Percentiles rank a stretch among this genome's conserved stretches.
These are phyloP conservation scores for Drosophila pseudoobscura DNA, from an alignment of 1,140 invertebrate genomes.

Conservation along the genomic window DNA sequence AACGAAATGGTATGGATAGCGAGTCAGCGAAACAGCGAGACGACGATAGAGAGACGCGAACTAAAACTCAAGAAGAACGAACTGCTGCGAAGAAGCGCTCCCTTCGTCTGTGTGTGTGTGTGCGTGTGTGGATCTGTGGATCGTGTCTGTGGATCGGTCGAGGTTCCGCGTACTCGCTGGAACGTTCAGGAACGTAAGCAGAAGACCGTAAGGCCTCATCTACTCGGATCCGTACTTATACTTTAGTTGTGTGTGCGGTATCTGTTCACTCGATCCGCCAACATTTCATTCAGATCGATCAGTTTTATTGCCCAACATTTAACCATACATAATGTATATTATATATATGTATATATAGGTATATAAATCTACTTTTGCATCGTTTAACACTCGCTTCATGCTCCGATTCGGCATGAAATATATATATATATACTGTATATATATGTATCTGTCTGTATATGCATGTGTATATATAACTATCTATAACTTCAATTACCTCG, in stretches of 20 bases:
- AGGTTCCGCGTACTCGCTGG: conserved; percentile 7
- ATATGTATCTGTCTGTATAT: conserved; percentile 27
- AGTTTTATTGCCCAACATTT: conserved; percentile 76
- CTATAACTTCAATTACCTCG: conserved; percentile 68
- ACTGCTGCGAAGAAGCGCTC: conserved; percentile 48
- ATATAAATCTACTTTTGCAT: conserved; percentile 53
- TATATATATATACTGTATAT: conserved; percentile 30
- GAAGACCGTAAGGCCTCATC: conserved; percentile 4
- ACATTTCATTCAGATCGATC: conserved; percentile 53
- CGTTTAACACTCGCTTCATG: conserved; percentile 41
- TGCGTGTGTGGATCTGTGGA: conserved; percentile 27
- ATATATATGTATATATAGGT: conserved; percentile 37
- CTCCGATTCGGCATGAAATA: conserved; percentile 3
- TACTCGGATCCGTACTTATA: no score
- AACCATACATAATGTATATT: conserved; percentile 53
- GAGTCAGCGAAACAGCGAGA: not conserved
- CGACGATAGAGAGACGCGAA: conserved; percentile 5
- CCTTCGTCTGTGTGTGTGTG: conserved; percentile 15
- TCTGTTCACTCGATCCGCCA: conserved; percentile 35
- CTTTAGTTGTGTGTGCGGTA: not conserved
- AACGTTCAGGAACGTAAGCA: conserved; percentile 25
- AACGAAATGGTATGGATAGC: conserved; percentile 1
- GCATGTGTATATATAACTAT: conserved; percentile 44
- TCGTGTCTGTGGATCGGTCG: not conserved
- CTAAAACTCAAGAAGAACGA: conserved; percentile 38